These are phyloP conservation scores for Hippocampus comes DNA, from an alignment of 2,113 vertebrate species.

Conservation along the genomic window DNA sequence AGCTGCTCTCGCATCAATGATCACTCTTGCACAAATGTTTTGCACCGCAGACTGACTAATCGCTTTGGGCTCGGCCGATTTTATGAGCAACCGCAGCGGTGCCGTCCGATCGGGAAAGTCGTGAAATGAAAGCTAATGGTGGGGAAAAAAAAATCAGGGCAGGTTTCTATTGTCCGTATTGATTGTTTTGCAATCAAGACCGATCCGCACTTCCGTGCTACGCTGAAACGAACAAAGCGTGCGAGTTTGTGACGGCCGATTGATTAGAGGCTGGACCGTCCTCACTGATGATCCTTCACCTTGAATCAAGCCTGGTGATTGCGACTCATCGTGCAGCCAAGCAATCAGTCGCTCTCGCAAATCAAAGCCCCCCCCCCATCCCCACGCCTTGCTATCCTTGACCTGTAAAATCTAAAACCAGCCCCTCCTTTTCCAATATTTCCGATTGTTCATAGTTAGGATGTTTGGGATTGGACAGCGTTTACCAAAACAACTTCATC, in stretches of 20 bases:
- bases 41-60: not conserved
- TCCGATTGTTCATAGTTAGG: slow-evolving; percentile 2
- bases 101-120: not conserved
- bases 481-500: not conserved
- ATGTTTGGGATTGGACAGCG: slow-evolving; percentile 5
- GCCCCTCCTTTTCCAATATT: not conserved
- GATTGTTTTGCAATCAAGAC: slow-evolving; percentile 1
- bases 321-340: slow-evolving; percentile 44
- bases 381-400: not conserved
- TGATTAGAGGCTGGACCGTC: slow-evolving; percentile 37
- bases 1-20: not conserved
- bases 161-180: not conserved
- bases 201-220: not conserved
- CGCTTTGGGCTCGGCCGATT: not conserved
- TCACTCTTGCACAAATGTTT: not conserved
- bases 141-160: not conserved
- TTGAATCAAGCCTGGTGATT: slow-evolving; percentile 60
- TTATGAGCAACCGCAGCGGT: not conserved
- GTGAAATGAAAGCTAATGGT: not conserved
- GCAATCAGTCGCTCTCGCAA: slow-evolving; percentile 49
- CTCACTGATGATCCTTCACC: slow-evolving; percentile 38
- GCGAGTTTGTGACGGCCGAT: not conserved
- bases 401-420: not conserved
- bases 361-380: slow-evolving; percentile 25
- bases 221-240: not conserved